Conservation (phyloP, 2,888 invertebrate species). For the Sarcophaga caerulescens region DNA sequence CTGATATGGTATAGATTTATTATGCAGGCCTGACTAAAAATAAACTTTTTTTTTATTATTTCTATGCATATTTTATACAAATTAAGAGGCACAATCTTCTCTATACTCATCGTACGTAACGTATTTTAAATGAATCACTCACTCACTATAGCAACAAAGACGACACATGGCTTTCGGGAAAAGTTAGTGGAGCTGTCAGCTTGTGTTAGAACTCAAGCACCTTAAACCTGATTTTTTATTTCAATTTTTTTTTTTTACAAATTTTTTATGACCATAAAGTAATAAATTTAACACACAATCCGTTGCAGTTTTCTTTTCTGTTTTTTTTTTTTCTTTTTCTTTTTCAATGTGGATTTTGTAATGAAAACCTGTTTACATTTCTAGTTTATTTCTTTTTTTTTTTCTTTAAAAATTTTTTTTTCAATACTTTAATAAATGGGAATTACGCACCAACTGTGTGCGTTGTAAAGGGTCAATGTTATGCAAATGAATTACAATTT, state of each 20-base stretch:
- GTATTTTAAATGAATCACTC: background rate
- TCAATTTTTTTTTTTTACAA: background rate
- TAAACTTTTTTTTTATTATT: no score
- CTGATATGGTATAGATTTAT: no score
- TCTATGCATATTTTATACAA: background rate
- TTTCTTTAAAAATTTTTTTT: background rate
- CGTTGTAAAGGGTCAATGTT: slow-evolving; percentile 66
- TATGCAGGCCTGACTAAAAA: no score
- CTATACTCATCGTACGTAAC: background rate
- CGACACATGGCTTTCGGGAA: background rate
- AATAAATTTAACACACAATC: background rate
- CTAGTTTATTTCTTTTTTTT: slow-evolving; percentile 17
- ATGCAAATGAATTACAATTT: slow-evolving; percentile 62
- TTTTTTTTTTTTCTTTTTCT: no score
- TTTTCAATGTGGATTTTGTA: background rate
- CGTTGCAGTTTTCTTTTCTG: no score
- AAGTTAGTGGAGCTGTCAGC: background rate
- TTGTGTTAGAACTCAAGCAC: background rate
- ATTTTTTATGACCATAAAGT: background rate
- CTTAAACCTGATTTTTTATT: background rate
- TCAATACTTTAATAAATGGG: slow-evolving; percentile 25
- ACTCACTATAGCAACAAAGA: background rate
- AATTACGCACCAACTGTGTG: slow-evolving; percentile 47
- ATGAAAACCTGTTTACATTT: slow-evolving; percentile 45
- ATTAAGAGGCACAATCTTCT: background rate